Evolutionary conservation across 2,888 invertebrate genomes (phyloP), one percentile per base, ranked within the genome.

Genomic region (Drosophila barbarae): DNA sequence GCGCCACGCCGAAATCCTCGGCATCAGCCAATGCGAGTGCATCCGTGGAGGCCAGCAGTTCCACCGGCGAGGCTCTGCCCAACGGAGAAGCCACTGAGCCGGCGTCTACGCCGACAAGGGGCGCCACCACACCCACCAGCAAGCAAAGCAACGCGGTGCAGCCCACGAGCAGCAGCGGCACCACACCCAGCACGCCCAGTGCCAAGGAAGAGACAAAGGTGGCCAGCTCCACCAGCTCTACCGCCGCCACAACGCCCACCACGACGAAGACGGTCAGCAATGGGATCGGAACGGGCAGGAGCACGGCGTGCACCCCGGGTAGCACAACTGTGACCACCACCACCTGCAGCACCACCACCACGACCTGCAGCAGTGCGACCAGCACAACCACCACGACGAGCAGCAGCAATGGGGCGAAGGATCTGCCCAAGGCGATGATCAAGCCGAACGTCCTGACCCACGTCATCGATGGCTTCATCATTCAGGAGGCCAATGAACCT

Each of bases 361-460:
- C 44, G 9, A 36, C 41, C 50, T 58, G 28, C 44, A 73, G 51
- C 54, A 54, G 44, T 9, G 42, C 44, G 28, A 50, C 38, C 41
- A 67, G 49, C 36, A 44, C 64, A 2, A 51, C 57, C 34, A 57
- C 57, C 12, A 68, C 57, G 18, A 58, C 55, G 18, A 58, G 34
- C n/a, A 49, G 18, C 21, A 66, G 34, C 15, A 52, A 52, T 2
- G 55, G 54, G 8, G 90, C 87, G 60, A 89, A 85, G 54, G 88
- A 86, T 87, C 91, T 95, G 36, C 95, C 95, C 18, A 96, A 96
- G 88, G 97, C 97, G 2, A 95, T 97, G 93, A 97, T 98, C 13
- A 98, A 97, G 88, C 98, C 98, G 0, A 97, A 97, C 87, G 96
- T 98, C 8, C 90, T 98, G 53, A 98, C 98, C 0, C 98, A 98